phyloP scores from a whole-genome alignment of 92 coral and sea anemone species.

The Palythoa heliodiscus region DNA sequence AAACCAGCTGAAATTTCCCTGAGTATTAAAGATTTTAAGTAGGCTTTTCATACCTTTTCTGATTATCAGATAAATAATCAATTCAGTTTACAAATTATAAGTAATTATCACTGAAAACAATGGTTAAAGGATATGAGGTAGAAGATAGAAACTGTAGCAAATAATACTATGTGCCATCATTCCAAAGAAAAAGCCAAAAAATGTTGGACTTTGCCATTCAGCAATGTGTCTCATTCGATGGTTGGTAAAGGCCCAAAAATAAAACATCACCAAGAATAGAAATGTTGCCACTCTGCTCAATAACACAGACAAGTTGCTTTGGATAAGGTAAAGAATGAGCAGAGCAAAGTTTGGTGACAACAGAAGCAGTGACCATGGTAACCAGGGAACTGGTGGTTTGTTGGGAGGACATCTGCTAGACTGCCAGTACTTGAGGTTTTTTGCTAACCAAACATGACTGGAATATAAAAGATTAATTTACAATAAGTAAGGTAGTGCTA shows the following conservation, averaged over 20 bases:
- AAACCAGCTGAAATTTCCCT: no score
- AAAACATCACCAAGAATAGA: slow-evolving; percentile 41
- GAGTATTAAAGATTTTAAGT: no score
- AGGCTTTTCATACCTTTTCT: no score
- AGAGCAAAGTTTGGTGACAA: slow-evolving; percentile 61
- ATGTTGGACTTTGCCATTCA: slow-evolving; percentile 78
- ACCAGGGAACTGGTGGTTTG: slow-evolving; percentile 71
- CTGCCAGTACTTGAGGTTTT: slow-evolving; percentile 77
- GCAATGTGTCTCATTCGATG: slow-evolving; percentile 88
- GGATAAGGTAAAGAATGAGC: slow-evolving; percentile 48
- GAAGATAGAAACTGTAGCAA: slow-evolving; percentile 64
- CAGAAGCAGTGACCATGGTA: slow-evolving; percentile 77
- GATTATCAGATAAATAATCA: no score
- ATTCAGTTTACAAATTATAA: no score
- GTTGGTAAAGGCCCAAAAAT: slow-evolving; percentile 65
- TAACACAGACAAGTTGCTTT: slow-evolving; percentile 50
- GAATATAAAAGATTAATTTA: not conserved
- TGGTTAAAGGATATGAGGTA: slow-evolving; percentile 88
- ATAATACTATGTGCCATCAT: slow-evolving; percentile 73
- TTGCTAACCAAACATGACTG: slow-evolving; percentile 76
- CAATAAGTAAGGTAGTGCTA: no score
- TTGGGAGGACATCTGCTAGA: slow-evolving; percentile 67
- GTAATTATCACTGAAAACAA: not conserved
- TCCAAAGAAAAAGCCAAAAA: slow-evolving; percentile 90
- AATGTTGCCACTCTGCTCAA: slow-evolving; percentile 50